Conservation (phyloP, 1,140 invertebrate species). For the Pseudomyrmex gracilis region DNA sequence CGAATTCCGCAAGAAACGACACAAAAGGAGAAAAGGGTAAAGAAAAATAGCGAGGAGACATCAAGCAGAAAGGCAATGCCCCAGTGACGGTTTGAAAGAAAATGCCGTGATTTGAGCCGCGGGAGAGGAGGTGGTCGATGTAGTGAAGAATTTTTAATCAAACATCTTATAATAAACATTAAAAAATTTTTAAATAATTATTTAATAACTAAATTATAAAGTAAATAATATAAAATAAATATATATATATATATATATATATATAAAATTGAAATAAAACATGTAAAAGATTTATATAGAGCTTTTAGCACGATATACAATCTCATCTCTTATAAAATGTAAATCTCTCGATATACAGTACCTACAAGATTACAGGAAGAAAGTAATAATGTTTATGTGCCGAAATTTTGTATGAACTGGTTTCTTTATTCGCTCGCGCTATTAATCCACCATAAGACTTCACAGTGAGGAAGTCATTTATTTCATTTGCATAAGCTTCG, state of each 20-base stretch:
- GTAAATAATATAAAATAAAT: no score
- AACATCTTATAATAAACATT: not conserved
- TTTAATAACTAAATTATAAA: not conserved
- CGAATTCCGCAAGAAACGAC: constrained; percentile 57
- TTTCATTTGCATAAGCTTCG: not conserved
- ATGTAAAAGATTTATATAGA: not conserved
- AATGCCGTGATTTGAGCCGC: not conserved
- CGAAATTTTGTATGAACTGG: not conserved
- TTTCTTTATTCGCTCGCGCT: not conserved
- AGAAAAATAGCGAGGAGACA: not conserved
- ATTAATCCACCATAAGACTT: not conserved
- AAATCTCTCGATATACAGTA: no score
- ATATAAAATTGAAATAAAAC: not conserved
- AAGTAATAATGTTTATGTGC: no score
- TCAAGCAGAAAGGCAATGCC: constrained; percentile 6
- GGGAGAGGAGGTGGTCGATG: not conserved
- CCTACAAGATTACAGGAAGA: no score
- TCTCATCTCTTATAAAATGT: no score
- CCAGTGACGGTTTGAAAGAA: constrained; percentile 6
- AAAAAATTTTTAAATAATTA: not conserved
- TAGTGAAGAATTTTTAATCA: not conserved
- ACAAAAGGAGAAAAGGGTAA: constrained; percentile 24
- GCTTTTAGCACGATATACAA: no score
- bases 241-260: no score
- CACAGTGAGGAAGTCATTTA: not conserved